Evolutionary conservation across 2,113 vertebrate species (phyloP).

Genomic region (Myotis brandtii): DNA sequence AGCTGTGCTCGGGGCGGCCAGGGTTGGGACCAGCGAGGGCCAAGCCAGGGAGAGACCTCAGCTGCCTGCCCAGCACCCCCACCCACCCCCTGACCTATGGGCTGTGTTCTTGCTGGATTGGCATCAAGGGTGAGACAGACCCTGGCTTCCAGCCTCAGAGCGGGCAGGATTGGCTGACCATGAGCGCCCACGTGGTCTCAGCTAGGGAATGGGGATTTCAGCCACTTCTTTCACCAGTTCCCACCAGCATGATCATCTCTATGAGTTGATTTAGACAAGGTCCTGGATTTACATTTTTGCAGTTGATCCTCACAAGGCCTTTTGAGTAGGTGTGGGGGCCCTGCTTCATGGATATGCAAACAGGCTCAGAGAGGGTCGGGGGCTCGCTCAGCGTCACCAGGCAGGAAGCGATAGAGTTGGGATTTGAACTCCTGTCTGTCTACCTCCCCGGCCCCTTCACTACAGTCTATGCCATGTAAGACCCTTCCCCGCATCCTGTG

Average conservation of each 20-base stretch:
- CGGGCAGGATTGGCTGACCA: background rate
- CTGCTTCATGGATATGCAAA: background rate
- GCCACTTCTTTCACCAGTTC: background rate
- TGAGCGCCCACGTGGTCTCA: background rate
- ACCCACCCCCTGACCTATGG: background rate
- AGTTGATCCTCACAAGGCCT: background rate
- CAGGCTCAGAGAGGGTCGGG: background rate
- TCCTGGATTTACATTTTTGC: background rate
- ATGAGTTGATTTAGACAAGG: background rate
- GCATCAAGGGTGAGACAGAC: background rate
- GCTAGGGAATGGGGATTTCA: background rate
- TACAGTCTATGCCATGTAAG: rapidly evolving
- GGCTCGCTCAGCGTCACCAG: background rate
- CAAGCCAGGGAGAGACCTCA: background rate
- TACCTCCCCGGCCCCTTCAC: background rate
- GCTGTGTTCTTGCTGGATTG: background rate
- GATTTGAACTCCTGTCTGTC: background rate
- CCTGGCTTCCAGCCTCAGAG: background rate
- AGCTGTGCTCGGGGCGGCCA: background rate
- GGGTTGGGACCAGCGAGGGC: background rate
- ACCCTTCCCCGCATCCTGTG: background rate
- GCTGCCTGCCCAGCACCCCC: background rate
- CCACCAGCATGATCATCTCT: background rate
- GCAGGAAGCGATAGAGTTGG: background rate
- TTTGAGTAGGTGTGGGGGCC: background rate